Evolutionary conservation across 1,140 invertebrate species (phyloP).

Genomic region (Coenobita brevimanus): DNA sequence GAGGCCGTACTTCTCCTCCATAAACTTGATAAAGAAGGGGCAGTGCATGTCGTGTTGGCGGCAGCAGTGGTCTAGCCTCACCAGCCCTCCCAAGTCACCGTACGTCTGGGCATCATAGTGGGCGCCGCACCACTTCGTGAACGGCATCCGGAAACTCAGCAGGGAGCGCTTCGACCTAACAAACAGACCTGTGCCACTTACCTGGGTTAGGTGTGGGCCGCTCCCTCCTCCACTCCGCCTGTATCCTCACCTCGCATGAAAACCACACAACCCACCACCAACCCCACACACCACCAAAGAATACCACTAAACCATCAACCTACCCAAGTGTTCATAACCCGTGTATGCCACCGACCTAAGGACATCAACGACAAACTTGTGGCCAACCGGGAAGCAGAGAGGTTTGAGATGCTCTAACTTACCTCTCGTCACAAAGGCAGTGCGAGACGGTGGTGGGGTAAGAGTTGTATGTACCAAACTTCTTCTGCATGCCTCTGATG

Average conservation of each 20-base stretch:
- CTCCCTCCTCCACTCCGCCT: background rate
- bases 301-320: background rate
- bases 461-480: conserved; percentile 85
- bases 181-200: background rate
- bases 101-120: conserved; percentile 84
- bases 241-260: background rate
- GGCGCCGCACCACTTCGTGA: conserved; percentile 91
- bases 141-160: conserved; percentile 82
- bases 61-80: conserved; percentile 87
- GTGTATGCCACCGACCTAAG: background rate
- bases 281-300: background rate
- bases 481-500: conserved; percentile 80
- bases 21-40: conserved; percentile 84
- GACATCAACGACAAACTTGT: background rate
- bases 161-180: conserved; percentile 76
- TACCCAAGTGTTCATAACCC: background rate
- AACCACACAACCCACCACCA: background rate
- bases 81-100: conserved; percentile 84
- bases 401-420: conserved; percentile 70
- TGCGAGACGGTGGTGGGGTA: conserved; percentile 89
- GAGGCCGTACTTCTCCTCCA: conserved; percentile 84
- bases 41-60: conserved; percentile 87
- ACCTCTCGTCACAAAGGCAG: conserved; percentile 90
- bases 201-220: background rate
- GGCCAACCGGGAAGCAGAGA: background rate